These are phyloP conservation scores for Teinopalpus imperialis DNA, from an alignment of 2,888 invertebrate species.

Conservation along the genomic window DNA sequence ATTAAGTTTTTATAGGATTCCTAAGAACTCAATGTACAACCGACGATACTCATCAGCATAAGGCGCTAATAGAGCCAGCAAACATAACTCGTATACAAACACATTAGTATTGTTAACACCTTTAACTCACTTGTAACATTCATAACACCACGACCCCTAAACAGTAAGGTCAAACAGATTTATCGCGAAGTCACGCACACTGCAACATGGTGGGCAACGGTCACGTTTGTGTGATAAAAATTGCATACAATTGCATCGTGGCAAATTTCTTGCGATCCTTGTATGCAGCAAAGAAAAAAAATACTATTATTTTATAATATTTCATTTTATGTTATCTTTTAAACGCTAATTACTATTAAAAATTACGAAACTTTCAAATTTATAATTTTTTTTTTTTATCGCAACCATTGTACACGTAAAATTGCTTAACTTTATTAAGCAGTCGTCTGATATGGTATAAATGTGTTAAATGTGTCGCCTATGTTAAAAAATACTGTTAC, in stretches of 20 bases:
- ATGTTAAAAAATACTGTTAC: too few relatives aligned
- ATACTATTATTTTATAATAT: too few relatives aligned
- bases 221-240: constrained; percentile 19
- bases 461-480: too few relatives aligned
- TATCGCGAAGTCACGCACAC: constrained; percentile 29
- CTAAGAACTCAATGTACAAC: background rate
- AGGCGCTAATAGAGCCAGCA: constrained; percentile 5
- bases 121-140: constrained; percentile 27
- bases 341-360: too few relatives aligned
- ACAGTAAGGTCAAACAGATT: constrained; percentile 18
- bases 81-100: constrained; percentile 27
- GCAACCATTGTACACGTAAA: too few relatives aligned
- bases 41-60: background rate
- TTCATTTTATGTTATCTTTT: too few relatives aligned
- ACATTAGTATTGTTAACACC: constrained; percentile 34
- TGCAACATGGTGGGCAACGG: constrained; percentile 3
- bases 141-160: constrained; percentile 25
- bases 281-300: background rate
- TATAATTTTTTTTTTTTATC: too few relatives aligned
- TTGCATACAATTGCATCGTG: constrained; percentile 9
- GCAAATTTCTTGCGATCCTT: background rate
- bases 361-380: too few relatives aligned
- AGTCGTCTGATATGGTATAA: too few relatives aligned
- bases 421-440: too few relatives aligned
- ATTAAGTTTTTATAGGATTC: background rate